Percentiles rank a stretch among this genome's conserved stretches.
These are phyloP conservation scores for Channa maculata DNA, from an alignment of 2,113 vertebrate genomes.

Conservation along the genomic window DNA sequence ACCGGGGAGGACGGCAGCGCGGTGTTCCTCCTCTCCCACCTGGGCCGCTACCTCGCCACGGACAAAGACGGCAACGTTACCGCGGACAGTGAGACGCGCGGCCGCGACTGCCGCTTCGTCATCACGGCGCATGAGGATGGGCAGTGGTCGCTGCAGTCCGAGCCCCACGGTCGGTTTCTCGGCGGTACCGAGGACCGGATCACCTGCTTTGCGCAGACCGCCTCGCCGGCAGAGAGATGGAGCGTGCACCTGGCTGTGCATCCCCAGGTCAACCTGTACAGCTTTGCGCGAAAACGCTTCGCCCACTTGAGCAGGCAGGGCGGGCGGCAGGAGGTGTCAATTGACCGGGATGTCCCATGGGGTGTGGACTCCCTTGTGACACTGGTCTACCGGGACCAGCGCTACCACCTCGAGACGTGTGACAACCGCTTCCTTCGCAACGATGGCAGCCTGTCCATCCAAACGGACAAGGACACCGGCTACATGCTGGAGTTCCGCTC, in stretches of 20 bases:
- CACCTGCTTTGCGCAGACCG: slow-evolving; percentile 90
- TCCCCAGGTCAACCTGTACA: slow-evolving; percentile 94
- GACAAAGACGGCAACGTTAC: slow-evolving; percentile 95
- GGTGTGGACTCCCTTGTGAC: slow-evolving; percentile 95
- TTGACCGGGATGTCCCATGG: slow-evolving; percentile 94
- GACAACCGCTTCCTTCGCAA: slow-evolving; percentile 92
- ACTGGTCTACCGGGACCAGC: slow-evolving; percentile 91
- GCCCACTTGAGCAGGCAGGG: slow-evolving; percentile 87
- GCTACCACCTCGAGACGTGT: slow-evolving; percentile 93
- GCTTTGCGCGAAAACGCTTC: slow-evolving; percentile 93
- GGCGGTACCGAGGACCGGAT: slow-evolving; percentile 94
- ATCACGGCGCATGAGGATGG: slow-evolving; percentile 93
- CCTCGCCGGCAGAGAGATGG: slow-evolving; percentile 90
- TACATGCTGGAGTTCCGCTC: slow-evolving; percentile 94
- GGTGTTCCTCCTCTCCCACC: slow-evolving; percentile 93
- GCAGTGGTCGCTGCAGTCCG: slow-evolving; percentile 95
- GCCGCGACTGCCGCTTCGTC: slow-evolving; percentile 90
- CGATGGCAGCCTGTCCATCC: slow-evolving; percentile 85
- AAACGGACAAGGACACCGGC: slow-evolving; percentile 86
- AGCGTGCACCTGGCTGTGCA: slow-evolving; percentile 96
- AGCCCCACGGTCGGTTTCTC: slow-evolving; percentile 91
- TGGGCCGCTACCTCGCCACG: slow-evolving; percentile 96
- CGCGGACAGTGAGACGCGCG: slow-evolving; percentile 89
- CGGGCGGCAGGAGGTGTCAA: slow-evolving; percentile 85
- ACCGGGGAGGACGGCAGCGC: slow-evolving; percentile 86